Percentiles rank a stretch among this genome's conserved stretches.
Evolutionary conservation across 2,888 invertebrate genomes (phyloP).

Genomic region (Isoperla grammatica): DNA sequence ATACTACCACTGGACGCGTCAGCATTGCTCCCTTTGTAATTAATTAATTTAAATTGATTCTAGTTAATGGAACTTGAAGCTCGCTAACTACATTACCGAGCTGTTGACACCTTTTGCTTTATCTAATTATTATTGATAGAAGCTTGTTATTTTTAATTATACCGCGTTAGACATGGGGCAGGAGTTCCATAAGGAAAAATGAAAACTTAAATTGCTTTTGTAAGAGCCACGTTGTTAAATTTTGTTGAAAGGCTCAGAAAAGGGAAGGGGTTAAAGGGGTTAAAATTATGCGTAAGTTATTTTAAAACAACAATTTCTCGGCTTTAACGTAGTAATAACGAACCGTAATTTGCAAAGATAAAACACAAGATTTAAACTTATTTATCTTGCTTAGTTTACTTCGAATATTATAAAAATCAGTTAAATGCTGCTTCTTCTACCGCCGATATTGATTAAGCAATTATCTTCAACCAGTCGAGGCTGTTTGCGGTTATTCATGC

Average conservation of each 20-base stretch:
- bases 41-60: constrained; percentile 21
- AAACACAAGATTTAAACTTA: no score
- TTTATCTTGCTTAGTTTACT: neutral
- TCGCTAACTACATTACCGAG: neutral
- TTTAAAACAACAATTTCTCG: no score
- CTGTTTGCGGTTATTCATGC: no score
- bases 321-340: no score
- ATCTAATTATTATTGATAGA: constrained; percentile 3
- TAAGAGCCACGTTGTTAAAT: neutral
- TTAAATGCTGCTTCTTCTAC: no score
- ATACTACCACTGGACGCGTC: constrained; percentile 14
- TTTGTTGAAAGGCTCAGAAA: neutral
- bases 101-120: constrained; percentile 15
- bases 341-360: no score
- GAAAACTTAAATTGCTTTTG: constrained; percentile 4
- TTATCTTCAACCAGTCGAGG: no score
- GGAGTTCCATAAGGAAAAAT: neutral
- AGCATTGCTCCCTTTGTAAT: constrained; percentile 11
- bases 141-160: constrained; percentile 19
- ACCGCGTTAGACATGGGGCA: constrained; percentile 2
- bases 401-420: no score
- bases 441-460: no score
- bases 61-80: neutral
- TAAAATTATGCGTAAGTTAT: no score
- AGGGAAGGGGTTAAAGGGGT: neutral